A percentile compares a stretch with the other conserved stretches of the same genome.
Evolutionary conservation across 2,797 vertebrate species (phyloP).

Genomic region (Gymnodraco acuticeps): DNA sequence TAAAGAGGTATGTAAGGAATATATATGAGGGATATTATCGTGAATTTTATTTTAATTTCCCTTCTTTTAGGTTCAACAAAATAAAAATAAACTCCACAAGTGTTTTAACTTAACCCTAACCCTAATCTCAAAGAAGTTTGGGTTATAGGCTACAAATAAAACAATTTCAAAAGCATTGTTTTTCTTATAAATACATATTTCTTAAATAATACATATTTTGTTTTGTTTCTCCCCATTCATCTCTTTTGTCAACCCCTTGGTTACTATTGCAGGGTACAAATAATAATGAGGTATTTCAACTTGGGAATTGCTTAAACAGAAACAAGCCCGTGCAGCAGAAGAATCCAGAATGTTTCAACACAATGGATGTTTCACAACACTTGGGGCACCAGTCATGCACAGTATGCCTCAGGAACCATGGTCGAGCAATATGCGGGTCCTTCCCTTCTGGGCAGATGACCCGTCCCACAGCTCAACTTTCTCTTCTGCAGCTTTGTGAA

Average conservation of each 20-base stretch:
- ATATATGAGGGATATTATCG: not conserved
- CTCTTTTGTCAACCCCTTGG: not conserved
- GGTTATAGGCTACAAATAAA: not conserved
- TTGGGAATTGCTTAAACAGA: conserved; percentile 1
- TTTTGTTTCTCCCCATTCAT: not conserved
- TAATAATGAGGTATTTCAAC: conserved; percentile 13
- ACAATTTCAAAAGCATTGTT: not conserved
- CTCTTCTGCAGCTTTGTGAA: conserved; percentile 63
- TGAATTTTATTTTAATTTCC: not conserved
- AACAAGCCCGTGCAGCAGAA: conserved; percentile 2
- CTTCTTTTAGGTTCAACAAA: not conserved
- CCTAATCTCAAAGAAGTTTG: not conserved
- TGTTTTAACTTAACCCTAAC: not conserved
- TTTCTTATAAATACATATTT: not conserved
- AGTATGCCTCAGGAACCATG: conserved; percentile 15
- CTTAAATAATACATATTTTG: not conserved
- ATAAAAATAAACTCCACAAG: not conserved
- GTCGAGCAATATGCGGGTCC: conserved; percentile 42
- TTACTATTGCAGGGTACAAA: not conserved
- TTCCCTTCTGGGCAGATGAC: conserved; percentile 62
- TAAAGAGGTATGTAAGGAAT: not conserved
- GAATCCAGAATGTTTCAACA: conserved; percentile 35
- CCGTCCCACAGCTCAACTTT: conserved; percentile 54
- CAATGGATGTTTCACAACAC: conserved; percentile 42
- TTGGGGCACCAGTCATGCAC: conserved; percentile 24